Evolutionary conservation across 2,797 vertebrate species (phyloP), one percentile per base, ranked within the genome.

Genomic region (Neosalanx taihuensis): DNA sequence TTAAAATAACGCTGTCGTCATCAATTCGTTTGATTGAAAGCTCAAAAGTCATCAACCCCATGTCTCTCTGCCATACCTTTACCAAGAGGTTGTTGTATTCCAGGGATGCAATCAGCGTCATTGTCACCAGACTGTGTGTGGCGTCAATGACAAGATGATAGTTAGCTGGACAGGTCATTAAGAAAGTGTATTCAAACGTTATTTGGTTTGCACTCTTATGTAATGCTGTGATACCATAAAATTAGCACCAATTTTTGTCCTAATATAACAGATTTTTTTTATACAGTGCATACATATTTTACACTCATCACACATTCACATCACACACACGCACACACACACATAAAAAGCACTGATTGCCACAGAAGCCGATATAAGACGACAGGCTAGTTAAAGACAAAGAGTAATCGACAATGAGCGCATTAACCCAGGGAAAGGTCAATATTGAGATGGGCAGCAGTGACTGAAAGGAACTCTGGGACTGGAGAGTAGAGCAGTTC

Each of bases 81-180:
- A 6, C 9, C 56, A 61, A 26, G 37, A 56, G 3, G 4, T 33
- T 33, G 56, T 62, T 58, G 61, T 26, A 66, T 72, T 51, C 72
- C 75, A 75, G 33, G 69, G 75, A 75, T 71, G 30, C 73, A 81
- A 71, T 80, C 69, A 70, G 60, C 69, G 59, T 62, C 70, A 73
- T 46, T 61, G 80, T 78, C 64, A 53, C 15, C 69, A 64, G n/a
- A 76, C 67, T 12, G 64, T 26, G 59, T 31, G 59, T 18, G 57
- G 13, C 46, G 30, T 23, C 33, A 12, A 7, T 35, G 26, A n/a
- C 70, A 49, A 35, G 30, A 65, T 31, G 18, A 4, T 59, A 68
- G 20, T 67, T 30, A 69, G 70, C 72, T 51, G 72, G 35, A 64
- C 29, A 57, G 31, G 30, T 20, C 5, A 4, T 4, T 1, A n/a